Conservation (phyloP, 2,888 invertebrate genomes). For the Arctia plantaginis region DNA sequence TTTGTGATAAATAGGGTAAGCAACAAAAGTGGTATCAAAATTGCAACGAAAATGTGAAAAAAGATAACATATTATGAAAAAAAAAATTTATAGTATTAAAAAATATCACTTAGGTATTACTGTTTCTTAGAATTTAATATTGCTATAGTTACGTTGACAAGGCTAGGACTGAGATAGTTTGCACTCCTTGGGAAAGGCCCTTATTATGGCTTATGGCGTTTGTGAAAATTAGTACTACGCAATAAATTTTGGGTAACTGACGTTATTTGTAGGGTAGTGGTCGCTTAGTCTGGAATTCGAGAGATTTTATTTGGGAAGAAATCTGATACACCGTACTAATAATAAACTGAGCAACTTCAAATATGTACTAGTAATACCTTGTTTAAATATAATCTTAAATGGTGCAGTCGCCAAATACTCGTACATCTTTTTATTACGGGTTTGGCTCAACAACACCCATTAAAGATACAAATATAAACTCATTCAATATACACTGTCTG, state of each 20-base stretch:
- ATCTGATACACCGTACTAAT: background rate
- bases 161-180: too few species aligned
- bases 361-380: background rate
- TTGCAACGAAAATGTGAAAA: background rate
- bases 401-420: background rate
- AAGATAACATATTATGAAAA: background rate
- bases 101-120: background rate
- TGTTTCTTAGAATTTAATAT: background rate
- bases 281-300: background rate
- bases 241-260: too few species aligned
- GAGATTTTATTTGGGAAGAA: background rate
- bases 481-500: background rate
- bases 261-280: background rate
- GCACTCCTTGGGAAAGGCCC: too few species aligned
- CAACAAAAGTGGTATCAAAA: background rate
- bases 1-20: background rate
- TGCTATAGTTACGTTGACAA: background rate
- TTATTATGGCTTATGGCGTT: background rate
- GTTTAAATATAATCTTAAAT: background rate
- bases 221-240: background rate
- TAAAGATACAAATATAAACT: constrained; percentile 9
- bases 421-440: background rate
- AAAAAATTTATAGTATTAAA: background rate
- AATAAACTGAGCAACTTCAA: background rate
- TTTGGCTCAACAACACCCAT: constrained; percentile 5